These are phyloP conservation scores for Choristoneura rosaceana DNA, from an alignment of 2,888 invertebrate genomes.

Conservation along the genomic window DNA sequence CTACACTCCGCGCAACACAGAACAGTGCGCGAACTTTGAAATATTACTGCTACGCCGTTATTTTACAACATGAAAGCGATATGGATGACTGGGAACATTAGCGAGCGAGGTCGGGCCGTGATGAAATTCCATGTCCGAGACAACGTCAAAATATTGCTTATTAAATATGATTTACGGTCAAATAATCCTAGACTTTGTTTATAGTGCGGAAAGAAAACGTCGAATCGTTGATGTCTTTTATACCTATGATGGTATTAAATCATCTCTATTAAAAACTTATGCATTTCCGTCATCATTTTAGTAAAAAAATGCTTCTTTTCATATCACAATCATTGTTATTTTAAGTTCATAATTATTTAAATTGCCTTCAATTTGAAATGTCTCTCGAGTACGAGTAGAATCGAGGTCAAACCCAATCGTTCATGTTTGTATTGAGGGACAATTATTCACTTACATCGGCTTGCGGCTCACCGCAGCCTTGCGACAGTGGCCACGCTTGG, in stretches of 20 bases:
- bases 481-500: constrained; percentile 55
- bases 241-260: neutral
- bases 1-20: constrained; percentile 50
- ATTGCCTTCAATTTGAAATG: constrained; percentile 20
- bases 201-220: constrained; percentile 8
- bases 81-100: constrained; percentile 35
- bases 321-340: neutral
- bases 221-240: constrained; percentile 36
- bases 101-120: constrained; percentile 25
- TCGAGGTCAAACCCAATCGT: constrained; percentile 15
- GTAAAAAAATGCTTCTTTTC: neutral
- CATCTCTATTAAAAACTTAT: neutral
- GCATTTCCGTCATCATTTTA: neutral
- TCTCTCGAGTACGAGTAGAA: constrained; percentile 8
- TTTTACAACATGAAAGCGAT: constrained; percentile 27
- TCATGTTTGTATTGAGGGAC: constrained; percentile 17
- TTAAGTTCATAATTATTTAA: neutral
- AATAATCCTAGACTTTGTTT: constrained; percentile 10
- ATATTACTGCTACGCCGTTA: constrained; percentile 40
- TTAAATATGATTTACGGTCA: constrained; percentile 35
- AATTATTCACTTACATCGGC: constrained; percentile 29
- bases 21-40: constrained; percentile 51
- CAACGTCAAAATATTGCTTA: constrained; percentile 36
- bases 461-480: constrained; percentile 58
- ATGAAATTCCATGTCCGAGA: constrained; percentile 32